These are phyloP conservation scores for Erpetoichthys calabaricus DNA, from an alignment of 2,797 vertebrate genomes.

Conservation along the genomic window DNA sequence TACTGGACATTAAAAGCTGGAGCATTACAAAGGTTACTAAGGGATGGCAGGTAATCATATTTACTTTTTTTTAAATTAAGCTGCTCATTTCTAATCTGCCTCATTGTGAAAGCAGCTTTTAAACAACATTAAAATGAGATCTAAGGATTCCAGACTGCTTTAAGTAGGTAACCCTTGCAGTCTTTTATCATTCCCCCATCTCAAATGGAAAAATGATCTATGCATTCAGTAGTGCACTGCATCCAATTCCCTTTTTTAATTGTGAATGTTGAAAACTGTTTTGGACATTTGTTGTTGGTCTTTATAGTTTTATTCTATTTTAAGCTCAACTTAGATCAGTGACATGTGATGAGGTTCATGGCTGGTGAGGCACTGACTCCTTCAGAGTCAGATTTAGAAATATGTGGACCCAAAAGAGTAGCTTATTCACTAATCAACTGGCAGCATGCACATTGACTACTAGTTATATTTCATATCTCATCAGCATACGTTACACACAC, in stretches of 20 bases:
- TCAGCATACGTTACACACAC: too few relatives aligned
- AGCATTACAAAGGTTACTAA: slow-evolving; percentile 1
- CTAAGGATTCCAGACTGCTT: slow-evolving; percentile 72
- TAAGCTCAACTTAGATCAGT: slow-evolving; percentile 28
- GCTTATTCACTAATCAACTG: too few relatives aligned
- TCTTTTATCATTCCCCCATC: slow-evolving; percentile 70
- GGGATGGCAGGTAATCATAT: slow-evolving; percentile 14
- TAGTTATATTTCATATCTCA: too few relatives aligned
- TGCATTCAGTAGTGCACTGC: slow-evolving; percentile 67
- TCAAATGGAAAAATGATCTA: slow-evolving; percentile 67
- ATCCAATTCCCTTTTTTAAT: slow-evolving; percentile 65
- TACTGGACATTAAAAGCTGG: not conserved
- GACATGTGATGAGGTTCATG: too few relatives aligned
- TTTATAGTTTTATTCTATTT: slow-evolving; percentile 55
- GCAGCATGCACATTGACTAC: too few relatives aligned
- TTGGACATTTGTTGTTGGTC: slow-evolving; percentile 62
- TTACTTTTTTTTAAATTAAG: slow-evolving; percentile 42
- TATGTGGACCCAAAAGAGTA: too few relatives aligned
- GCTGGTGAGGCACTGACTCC: too few relatives aligned
- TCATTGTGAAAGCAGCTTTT: slow-evolving; percentile 48
- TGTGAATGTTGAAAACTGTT: slow-evolving; percentile 55
- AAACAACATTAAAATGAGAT: slow-evolving; percentile 83
- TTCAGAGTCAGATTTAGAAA: too few relatives aligned
- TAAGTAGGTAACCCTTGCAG: slow-evolving; percentile 53
- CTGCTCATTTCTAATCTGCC: slow-evolving; percentile 39